Evolutionary conservation across 1,140 invertebrate genomes (phyloP), one percentile per base, ranked within the genome.

Genomic region (Drosophila lowei): DNA sequence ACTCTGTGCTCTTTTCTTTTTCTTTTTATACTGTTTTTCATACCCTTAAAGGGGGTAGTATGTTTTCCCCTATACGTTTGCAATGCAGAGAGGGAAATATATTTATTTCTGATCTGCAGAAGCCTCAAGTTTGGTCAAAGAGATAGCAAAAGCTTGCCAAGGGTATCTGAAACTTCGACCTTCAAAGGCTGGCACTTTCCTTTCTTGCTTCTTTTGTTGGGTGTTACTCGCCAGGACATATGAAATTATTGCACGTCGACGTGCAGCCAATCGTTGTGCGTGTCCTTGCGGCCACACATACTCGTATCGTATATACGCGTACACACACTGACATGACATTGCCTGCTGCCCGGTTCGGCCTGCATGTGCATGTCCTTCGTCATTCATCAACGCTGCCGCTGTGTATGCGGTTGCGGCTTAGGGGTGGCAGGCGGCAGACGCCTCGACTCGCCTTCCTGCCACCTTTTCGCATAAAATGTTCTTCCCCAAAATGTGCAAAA

Each of bases 231-330:
- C 46, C 77, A 85, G 81, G 73, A 85, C 80, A 77, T 57, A 67
- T 85, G 66, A 77, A 80, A 85, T 80, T 85, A 85, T 85, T 80
- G 80, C 80, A 86, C 77, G 80, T 85, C 80, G 80, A 61, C 80
- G 81, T 85, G 81, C 81, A 85, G 80, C 80, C 80, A 85, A 85
- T 85, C 80, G 80, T 46, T 74, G 68, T 77, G 80, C 79, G 79
- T 83, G 81, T 75, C 68, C 60, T 72, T 54, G 61, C 70, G 54
- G 60, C 54, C 49, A n/a, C 60, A 34, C 53, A 23, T 2, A 18
- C 18, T 18, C 18, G 18, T 25, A 58, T 18, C 18, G 18, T 25
- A 58, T 42, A 61, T 56, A 58, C 34, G 28, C 56, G 53, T 55
- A 47, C 46, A 38, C 59, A 61, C 34, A 38, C 59, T 49, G 58